These are phyloP conservation scores for Acanthosepion esculentum DNA, from an alignment of 2,888 invertebrate genomes.

Conservation along the genomic window DNA sequence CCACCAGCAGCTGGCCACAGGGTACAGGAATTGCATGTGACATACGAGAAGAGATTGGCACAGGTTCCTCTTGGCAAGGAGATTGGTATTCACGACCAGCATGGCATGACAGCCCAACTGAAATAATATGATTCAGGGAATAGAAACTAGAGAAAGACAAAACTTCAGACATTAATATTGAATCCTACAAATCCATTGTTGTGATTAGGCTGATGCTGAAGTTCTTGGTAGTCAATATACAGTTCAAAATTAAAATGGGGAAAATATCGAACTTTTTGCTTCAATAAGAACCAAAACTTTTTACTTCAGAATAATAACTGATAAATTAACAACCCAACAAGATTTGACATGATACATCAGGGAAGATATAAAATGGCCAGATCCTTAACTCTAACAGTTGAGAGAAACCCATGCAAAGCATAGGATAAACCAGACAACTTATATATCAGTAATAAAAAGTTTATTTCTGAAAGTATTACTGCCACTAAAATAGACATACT, in stretches of 20 bases:
- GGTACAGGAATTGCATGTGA: constrained; percentile 38
- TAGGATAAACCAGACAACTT: neutral
- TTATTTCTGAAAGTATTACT: no score
- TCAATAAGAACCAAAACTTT: neutral
- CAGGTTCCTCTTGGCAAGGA: neutral
- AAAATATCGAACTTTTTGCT: neutral
- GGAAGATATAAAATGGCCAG: neutral
- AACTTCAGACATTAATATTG: neutral
- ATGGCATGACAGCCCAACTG: neutral
- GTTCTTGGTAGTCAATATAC: neutral
- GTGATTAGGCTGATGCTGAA: neutral
- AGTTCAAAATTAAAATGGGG: neutral
- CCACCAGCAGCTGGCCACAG: constrained; percentile 39
- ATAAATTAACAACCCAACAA: neutral
- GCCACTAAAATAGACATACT: no score
- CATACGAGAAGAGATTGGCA: neutral
- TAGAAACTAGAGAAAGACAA: neutral
- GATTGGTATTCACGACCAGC: constrained; percentile 33
- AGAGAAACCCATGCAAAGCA: neutral
- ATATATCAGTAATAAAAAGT: no score
- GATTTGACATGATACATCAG: neutral
- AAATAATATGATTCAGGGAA: neutral
- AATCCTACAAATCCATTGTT: neutral
- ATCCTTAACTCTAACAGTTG: neutral
- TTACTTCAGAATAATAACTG: neutral